phyloP scores from a whole-genome alignment of 2,888 invertebrate genomes.

The Diplazon laetatorius region DNA sequence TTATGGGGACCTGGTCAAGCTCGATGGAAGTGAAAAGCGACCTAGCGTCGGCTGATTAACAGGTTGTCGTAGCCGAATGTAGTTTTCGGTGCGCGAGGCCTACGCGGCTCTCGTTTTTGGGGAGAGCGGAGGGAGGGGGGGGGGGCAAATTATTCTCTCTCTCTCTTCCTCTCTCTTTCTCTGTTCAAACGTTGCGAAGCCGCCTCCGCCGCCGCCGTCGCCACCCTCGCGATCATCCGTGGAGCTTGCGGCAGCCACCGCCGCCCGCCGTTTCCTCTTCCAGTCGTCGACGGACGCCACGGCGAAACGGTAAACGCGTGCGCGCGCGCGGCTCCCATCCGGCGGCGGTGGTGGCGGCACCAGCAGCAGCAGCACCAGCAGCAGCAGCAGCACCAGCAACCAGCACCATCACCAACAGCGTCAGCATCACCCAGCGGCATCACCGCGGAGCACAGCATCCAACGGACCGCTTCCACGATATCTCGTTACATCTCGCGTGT shows the following conservation, averaged over 20 bases:
- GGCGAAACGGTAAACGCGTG: constrained; percentile 65
- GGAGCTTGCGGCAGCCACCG: constrained; percentile 35
- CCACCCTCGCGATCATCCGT: constrained; percentile 39
- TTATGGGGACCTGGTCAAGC: too few species aligned
- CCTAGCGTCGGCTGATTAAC: constrained; percentile 65
- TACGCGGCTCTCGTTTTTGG: neutral
- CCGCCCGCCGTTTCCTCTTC: constrained; percentile 63
- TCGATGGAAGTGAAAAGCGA: constrained; percentile 9
- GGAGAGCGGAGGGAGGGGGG: too few species aligned
- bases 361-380: constrained; percentile 27
- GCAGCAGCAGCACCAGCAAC: neutral
- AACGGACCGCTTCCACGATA: constrained; percentile 22
- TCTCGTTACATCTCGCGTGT: constrained; percentile 43
- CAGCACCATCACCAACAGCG: constrained; percentile 27
- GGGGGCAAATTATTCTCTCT: too few species aligned
- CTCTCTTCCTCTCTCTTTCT: too few species aligned
- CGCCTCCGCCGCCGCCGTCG: constrained; percentile 27
- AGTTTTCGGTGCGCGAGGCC: constrained; percentile 32
- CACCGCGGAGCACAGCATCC: too few species aligned
- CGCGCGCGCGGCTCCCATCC: constrained; percentile 65
- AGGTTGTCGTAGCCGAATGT: constrained; percentile 65
- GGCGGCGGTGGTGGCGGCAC: constrained; percentile 50
- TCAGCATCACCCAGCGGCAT: neutral
- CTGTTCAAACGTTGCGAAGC: too few species aligned
- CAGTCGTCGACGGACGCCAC: constrained; percentile 68